A percentile compares a stretch with the other conserved stretches of the same genome.
phyloP scores from a whole-genome alignment of 92 coral and sea anemone genomes.

The Isaurus tuberculatus region DNA sequence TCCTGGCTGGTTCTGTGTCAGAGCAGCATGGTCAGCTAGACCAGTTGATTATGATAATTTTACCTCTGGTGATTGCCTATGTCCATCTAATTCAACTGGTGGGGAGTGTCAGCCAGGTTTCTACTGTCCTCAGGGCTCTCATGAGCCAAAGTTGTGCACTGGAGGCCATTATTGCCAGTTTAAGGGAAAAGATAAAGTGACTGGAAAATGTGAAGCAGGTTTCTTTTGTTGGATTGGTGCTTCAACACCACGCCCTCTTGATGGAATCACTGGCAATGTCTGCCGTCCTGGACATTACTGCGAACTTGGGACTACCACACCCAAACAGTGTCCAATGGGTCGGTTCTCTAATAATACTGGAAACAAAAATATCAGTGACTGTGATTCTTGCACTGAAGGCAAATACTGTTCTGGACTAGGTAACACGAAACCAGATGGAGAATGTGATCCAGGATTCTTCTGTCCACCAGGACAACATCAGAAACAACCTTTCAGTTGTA shows the following conservation, averaged over 20 bases:
- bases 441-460: slow-evolving; percentile 85
- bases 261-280: slow-evolving; percentile 90
- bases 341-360: slow-evolving; percentile 94
- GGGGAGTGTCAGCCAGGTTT: slow-evolving; percentile 98
- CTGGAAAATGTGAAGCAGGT: slow-evolving; percentile 90
- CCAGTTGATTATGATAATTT: slow-evolving; percentile 93
- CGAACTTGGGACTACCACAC: slow-evolving; percentile 69
- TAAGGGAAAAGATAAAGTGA: slow-evolving; percentile 69
- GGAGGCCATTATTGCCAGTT: slow-evolving; percentile 90
- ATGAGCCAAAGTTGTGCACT: slow-evolving; percentile 80
- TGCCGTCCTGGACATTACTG: slow-evolving; percentile 92
- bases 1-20: slow-evolving; percentile 91
- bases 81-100: slow-evolving; percentile 93
- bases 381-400: slow-evolving; percentile 77
- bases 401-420: slow-evolving; percentile 83
- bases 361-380: slow-evolving; percentile 61
- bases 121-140: slow-evolving; percentile 89
- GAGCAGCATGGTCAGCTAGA: slow-evolving; percentile 84
- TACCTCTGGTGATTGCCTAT: slow-evolving; percentile 95
- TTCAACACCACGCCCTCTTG: slow-evolving; percentile 71
- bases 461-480: slow-evolving; percentile 79
- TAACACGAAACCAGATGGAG: slow-evolving; percentile 75
- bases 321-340: slow-evolving; percentile 78
- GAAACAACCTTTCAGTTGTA: slow-evolving; percentile 65
- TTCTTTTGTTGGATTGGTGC: slow-evolving; percentile 92